phyloP scores from a whole-genome alignment of 2,113 vertebrate genomes.

The Paramormyrops kingsleyae region DNA sequence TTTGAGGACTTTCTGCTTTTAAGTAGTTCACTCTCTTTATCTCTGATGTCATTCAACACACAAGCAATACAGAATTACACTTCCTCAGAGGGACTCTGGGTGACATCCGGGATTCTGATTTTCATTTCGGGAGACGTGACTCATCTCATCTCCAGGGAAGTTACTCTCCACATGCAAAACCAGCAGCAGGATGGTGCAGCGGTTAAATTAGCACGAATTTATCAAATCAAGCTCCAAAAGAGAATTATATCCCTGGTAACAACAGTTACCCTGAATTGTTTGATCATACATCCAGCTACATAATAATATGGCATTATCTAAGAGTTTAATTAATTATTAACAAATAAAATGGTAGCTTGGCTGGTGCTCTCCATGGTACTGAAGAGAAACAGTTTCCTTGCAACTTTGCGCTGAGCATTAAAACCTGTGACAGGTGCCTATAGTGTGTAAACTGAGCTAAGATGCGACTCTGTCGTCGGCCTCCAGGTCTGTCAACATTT shows the following conservation, averaged over 20 bases:
- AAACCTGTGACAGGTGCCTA: background rate
- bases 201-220: background rate
- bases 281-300: background rate
- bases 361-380: slow-evolving; percentile 36
- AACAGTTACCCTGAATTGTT: background rate
- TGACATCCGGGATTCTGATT: background rate
- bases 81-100: background rate
- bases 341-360: background rate
- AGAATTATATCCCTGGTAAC: background rate
- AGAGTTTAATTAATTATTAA: background rate
- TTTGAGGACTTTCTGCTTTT: background rate
- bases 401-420: background rate
- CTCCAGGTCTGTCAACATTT: background rate
- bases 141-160: background rate
- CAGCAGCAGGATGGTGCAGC: background rate
- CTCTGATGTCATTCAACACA: background rate
- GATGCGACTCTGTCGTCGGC: background rate
- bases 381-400: slow-evolving; percentile 12
- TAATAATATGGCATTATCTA: background rate
- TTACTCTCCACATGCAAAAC: background rate
- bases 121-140: background rate
- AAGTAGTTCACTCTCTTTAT: background rate
- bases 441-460: background rate
- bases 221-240: background rate
- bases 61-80: background rate